A percentile compares a stretch with the other conserved stretches of the same genome.
phyloP scores from a whole-genome alignment of 2,888 invertebrate species.

The Drosophila meridiana region DNA sequence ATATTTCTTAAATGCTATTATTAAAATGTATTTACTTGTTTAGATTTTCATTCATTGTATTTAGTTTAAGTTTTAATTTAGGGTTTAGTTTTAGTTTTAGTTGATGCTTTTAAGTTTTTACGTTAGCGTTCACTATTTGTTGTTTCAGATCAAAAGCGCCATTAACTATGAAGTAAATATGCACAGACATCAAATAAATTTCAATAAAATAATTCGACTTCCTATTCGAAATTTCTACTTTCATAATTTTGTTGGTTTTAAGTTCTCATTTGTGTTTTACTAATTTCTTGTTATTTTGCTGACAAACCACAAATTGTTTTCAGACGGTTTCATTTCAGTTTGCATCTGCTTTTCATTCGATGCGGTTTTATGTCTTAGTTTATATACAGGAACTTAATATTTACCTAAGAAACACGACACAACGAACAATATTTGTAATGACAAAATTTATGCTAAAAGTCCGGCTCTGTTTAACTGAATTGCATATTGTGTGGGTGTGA shows the following conservation, averaged over 20 bases:
- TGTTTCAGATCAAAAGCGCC: conserved; percentile 66
- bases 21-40: conserved; percentile 44
- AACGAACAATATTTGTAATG: conserved; percentile 66
- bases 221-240: conserved; percentile 19
- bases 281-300: conserved; percentile 9
- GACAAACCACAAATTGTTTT: conserved; percentile 29
- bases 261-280: conserved; percentile 1
- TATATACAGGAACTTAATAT: conserved; percentile 85
- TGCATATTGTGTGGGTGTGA: conserved; percentile 15
- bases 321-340: conserved; percentile 46
- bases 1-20: conserved; percentile 34
- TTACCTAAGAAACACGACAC: conserved; percentile 80
- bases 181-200: conserved; percentile 66
- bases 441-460: conserved; percentile 69
- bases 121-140: conserved; percentile 43
- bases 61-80: conserved; percentile 35
- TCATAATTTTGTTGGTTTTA: conserved; percentile 13
- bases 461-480: conserved; percentile 38
- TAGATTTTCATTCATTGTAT: conserved; percentile 17
- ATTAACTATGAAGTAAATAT: conserved; percentile 68
- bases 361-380: conserved; percentile 69
- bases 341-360: conserved; percentile 17
- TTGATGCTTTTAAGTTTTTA: conserved; percentile 31
- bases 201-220: conserved; percentile 54
- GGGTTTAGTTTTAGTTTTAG: conserved; percentile 31